Evolutionary conservation across 2,888 invertebrate genomes (phyloP), one percentile per base, ranked within the genome.

Genomic region (Lepidocyrtoides sp.): DNA sequence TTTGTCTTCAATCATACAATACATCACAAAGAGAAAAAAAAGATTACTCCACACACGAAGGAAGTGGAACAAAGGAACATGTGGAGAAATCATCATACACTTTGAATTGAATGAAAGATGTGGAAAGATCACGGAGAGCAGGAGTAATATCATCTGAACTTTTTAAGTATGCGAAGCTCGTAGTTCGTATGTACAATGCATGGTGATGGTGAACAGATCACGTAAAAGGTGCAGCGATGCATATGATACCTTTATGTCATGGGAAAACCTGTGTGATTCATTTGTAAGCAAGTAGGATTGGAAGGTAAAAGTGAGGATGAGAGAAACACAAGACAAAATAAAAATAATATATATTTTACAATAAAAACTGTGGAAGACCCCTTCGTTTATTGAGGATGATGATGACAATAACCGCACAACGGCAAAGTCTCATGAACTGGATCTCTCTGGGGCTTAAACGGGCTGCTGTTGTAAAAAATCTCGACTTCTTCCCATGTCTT

Each of bases 221-320:
- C 32, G 32, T 23, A 66, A 85, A 85, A 85, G 85, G 75, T 85
- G 85, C 85, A 85, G n/a, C 60, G 75, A 85, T 51, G 85, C 75
- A 85, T 85, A 26, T 85, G 85, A 85, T 85, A 75, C 75, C 57
- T n/a, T 17, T n/a, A 12, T 75, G 72, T 85, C 85, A 85, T 85
- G 85, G 85, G 85, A 85, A 85, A 85, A 75, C 85, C 85, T 72
- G 85, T 75, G 44, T 20, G 69, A 69, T 69, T 84, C 69, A 51
- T 29, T 69, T 48, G 23, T 32, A 84, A 29, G 66, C 32, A 83
- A 66, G 57, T 84, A 69, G 48, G 48, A n/a, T 41, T 41, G 7
- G 44, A 4, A 48, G 36, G 29, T 54, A 32, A 54, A 54, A 12
- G 29, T n/a, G 29, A 51, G 14, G 36, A 51, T 54, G 32, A 84